Evolutionary conservation across 1,140 invertebrate genomes (phyloP).

Genomic region (Apocrypta bakeri): DNA sequence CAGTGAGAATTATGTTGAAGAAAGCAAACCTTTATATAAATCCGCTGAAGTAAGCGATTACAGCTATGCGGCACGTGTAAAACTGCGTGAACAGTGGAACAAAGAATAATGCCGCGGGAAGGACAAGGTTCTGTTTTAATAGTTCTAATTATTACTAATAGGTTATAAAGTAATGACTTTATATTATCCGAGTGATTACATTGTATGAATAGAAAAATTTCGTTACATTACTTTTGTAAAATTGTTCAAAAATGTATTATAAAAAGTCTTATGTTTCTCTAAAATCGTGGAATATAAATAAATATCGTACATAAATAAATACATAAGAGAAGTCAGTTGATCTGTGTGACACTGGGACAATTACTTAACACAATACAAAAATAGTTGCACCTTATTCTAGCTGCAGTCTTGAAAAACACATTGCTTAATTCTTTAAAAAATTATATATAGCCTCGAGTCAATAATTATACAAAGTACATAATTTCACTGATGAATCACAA

Average conservation of each 20-base stretch:
- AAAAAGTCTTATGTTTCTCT: constrained; percentile 35
- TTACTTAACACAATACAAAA: constrained; percentile 44
- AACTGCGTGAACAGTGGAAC: constrained; percentile 16
- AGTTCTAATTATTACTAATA: background rate
- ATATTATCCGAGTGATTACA: constrained; percentile 37
- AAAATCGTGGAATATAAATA: background rate
- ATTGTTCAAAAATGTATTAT: constrained; percentile 38
- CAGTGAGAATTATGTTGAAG: background rate
- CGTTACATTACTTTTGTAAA: constrained; percentile 22
- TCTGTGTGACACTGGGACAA: constrained; percentile 38
- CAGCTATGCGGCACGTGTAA: constrained; percentile 23
- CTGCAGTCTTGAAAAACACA: constrained; percentile 45
- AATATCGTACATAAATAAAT: constrained; percentile 49
- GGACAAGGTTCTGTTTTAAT: background rate
- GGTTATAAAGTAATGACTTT: constrained; percentile 20
- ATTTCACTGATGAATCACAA: constrained; percentile 43
- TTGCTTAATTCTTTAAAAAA: constrained; percentile 36
- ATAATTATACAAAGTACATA: constrained; percentile 6
- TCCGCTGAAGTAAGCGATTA: constrained; percentile 2
- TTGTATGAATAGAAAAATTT: constrained; percentile 39
- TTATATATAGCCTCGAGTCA: constrained; percentile 13
- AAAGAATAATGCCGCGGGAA: background rate
- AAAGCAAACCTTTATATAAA: background rate
- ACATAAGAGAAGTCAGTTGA: constrained; percentile 31
- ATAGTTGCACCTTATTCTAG: constrained; percentile 47